These are phyloP conservation scores for Drosophila sturtevanti DNA, from an alignment of 1,140 invertebrate species.

Conservation along the genomic window DNA sequence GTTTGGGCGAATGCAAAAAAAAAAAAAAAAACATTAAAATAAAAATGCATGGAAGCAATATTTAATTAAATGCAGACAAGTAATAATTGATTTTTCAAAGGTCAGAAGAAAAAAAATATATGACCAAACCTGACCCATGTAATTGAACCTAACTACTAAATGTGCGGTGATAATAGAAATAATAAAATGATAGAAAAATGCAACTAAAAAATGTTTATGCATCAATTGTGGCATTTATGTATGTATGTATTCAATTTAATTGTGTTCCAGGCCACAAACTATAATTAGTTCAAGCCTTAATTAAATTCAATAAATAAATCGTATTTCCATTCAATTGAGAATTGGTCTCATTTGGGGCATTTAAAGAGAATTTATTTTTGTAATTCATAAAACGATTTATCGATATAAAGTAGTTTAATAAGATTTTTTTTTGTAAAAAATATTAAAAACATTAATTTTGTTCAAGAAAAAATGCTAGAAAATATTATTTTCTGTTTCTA, in stretches of 20 bases:
- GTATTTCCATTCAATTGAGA: too few relatives aligned
- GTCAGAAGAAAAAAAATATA: background rate
- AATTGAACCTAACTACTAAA: slow-evolving; percentile 58
- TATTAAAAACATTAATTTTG: too few relatives aligned
- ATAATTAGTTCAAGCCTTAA: slow-evolving; percentile 53
- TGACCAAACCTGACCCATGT: slow-evolving; percentile 37
- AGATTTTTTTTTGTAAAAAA: too few relatives aligned
- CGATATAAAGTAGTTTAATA: too few relatives aligned
- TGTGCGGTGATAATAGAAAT: slow-evolving; percentile 18
- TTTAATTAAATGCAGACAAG: slow-evolving; percentile 54
- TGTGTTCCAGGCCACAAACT: slow-evolving; percentile 9
- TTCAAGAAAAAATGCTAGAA: too few relatives aligned
- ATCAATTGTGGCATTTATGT: slow-evolving; percentile 45
- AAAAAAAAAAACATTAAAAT: slow-evolving; percentile 7
- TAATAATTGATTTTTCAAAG: slow-evolving; percentile 49
- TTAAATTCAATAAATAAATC: slow-evolving; percentile 38
- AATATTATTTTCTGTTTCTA: too few relatives aligned
- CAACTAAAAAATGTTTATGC: slow-evolving; percentile 42
- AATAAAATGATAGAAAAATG: background rate
- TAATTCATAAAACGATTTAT: too few relatives aligned
- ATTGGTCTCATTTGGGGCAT: too few relatives aligned
- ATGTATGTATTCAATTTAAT: slow-evolving; percentile 19
- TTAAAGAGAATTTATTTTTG: too few relatives aligned
- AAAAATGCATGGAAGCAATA: slow-evolving; percentile 33
- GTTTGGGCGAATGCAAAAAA: background rate